A percentile compares a stretch with the other conserved stretches of the same genome.
These are phyloP conservation scores for Pammene fasciana DNA, from an alignment of 2,888 invertebrate species.

Conservation along the genomic window DNA sequence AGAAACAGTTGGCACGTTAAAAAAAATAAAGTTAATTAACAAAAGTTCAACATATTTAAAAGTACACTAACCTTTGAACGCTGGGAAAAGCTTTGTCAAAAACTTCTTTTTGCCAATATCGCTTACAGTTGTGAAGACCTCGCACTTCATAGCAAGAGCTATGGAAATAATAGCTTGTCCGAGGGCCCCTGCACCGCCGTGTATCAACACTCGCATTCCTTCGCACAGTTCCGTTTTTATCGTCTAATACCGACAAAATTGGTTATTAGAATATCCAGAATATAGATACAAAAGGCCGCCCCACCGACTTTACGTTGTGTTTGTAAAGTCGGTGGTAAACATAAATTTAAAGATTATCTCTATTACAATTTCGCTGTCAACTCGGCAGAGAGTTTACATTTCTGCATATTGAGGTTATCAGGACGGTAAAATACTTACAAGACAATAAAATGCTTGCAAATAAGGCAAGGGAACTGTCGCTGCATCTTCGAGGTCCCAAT, in stretches of 20 bases:
- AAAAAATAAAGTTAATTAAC: no score
- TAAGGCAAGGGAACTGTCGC: slow-evolving; percentile 90
- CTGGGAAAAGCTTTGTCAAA: slow-evolving; percentile 44
- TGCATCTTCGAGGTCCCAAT: slow-evolving; percentile 87
- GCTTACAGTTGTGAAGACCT: slow-evolving; percentile 45
- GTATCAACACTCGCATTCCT: slow-evolving; percentile 30
- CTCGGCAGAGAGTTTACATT: background rate
- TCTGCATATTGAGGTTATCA: background rate
- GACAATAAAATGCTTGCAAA: slow-evolving; percentile 43
- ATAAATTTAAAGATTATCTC: no score
- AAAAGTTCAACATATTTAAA: background rate
- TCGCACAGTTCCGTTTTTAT: slow-evolving; percentile 8
- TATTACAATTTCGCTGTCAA: no score
- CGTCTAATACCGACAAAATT: slow-evolving; percentile 8
- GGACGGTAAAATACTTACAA: slow-evolving; percentile 38
- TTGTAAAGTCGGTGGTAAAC: no score
- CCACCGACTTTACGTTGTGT: no score
- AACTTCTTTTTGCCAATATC: slow-evolving; percentile 43
- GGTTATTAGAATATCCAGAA: background rate
- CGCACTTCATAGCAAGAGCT: slow-evolving; percentile 42
- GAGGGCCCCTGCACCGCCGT: slow-evolving; percentile 44
- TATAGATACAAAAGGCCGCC: no score
- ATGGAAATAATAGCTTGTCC: slow-evolving; percentile 46
- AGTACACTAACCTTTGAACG: slow-evolving; percentile 41
- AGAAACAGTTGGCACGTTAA: no score